Conservation (phyloP, 2,797 vertebrate genomes). For the Pachyuromys duprasi region DNA sequence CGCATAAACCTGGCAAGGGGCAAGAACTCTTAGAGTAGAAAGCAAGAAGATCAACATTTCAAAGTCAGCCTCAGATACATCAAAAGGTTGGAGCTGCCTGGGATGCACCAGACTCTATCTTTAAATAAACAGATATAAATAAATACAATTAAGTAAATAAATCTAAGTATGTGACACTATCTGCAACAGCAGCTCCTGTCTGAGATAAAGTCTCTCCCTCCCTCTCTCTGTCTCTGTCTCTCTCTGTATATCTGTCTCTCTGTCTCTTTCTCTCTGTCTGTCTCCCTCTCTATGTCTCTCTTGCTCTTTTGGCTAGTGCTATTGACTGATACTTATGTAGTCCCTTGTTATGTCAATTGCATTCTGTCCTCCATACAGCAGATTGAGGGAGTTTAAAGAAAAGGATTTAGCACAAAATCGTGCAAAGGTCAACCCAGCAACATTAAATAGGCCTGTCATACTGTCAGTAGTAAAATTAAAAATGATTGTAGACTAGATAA, state of each 20-base stretch:
- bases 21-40: not conserved
- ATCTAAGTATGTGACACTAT: fast-evolving
- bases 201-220: not conserved
- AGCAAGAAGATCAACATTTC: not conserved
- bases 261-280: fast-evolving
- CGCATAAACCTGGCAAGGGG: not conserved
- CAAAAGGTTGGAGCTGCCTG: not conserved
- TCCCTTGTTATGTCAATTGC: not conserved
- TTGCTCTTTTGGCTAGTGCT: not conserved
- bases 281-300: not conserved
- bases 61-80: not conserved
- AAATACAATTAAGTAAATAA: not conserved
- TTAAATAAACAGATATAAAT: not conserved
- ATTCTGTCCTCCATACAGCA: conserved; percentile 20
- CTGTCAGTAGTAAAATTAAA: conserved; percentile 50
- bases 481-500: conserved; percentile 1
- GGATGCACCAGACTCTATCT: too few species aligned
- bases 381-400: conserved; percentile 34
- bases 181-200: fast-evolving
- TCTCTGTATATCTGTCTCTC: fast-evolving
- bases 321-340: not conserved
- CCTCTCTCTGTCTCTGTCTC: not conserved
- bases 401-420: conserved; percentile 51
- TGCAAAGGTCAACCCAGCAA: conserved; percentile 68
- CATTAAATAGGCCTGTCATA: not conserved